Conservation (phyloP, 1,140 invertebrate species). For the Zaprionus camerounensis region DNA sequence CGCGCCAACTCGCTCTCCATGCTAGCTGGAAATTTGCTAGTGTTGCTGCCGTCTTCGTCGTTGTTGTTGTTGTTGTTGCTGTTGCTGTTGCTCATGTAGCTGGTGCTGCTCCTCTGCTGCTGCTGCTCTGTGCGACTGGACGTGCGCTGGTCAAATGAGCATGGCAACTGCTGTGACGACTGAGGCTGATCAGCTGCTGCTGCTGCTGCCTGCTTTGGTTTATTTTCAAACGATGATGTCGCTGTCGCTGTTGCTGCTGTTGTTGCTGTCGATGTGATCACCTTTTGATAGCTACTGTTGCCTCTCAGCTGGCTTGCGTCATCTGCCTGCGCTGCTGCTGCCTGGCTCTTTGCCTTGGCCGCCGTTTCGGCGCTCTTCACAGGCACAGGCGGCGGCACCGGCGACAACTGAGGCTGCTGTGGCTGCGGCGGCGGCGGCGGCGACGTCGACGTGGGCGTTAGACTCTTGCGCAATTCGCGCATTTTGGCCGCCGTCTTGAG, state of each 20-base stretch:
- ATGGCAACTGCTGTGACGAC: conserved; percentile 30
- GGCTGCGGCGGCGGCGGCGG: background rate
- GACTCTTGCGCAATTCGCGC: conserved; percentile 82
- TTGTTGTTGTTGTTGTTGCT: conserved; percentile 3
- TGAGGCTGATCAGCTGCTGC: conserved; percentile 27
- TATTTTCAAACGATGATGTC: conserved; percentile 81
- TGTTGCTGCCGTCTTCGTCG: conserved; percentile 1
- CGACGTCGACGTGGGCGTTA: conserved; percentile 63
- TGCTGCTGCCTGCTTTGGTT: conserved; percentile 61
- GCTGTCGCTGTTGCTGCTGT: conserved; percentile 83
- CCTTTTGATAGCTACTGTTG: conserved; percentile 47
- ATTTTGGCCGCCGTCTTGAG: conserved; percentile 75
- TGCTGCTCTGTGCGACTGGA: conserved; percentile 46
- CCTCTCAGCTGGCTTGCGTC: conserved; percentile 67
- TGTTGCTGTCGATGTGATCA: conserved; percentile 42
- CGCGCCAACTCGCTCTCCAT: conserved; percentile 75
- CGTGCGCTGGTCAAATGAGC: conserved; percentile 40
- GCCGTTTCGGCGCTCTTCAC: conserved; percentile 74
- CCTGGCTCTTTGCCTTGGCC: conserved; percentile 67
- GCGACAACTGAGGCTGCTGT: background rate
- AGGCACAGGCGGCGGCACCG: conserved; percentile 72
- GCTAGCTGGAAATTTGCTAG: conserved; percentile 58
- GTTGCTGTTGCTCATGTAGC: conserved; percentile 39
- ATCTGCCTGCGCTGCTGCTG: conserved; percentile 58
- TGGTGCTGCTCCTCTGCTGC: conserved; percentile 27